A percentile compares a stretch with the other conserved stretches of the same genome.
phyloP scores from a whole-genome alignment of 2,113 vertebrate genomes.

The Philantomba maxwellii region DNA sequence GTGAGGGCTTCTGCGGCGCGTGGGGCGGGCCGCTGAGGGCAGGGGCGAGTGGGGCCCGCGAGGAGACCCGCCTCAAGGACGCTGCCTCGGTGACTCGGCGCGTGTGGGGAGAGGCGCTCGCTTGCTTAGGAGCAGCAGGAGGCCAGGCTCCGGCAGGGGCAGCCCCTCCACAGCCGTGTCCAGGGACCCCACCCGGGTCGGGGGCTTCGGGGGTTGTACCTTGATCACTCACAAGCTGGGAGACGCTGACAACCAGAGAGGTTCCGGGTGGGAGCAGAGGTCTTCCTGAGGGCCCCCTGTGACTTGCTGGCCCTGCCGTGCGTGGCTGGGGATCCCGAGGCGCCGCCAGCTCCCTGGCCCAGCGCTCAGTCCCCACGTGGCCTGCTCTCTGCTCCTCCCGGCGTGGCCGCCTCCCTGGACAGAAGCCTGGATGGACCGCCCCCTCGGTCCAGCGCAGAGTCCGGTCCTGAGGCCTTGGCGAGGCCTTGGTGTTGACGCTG shows the following conservation, averaged over 20 bases:
- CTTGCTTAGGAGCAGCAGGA: neutral
- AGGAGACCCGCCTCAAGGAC: neutral
- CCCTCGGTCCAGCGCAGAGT: neutral
- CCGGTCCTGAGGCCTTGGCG: neutral
- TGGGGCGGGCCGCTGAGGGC: accelerated
- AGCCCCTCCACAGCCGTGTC: neutral
- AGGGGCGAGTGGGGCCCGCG: neutral
- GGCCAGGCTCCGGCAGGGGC: neutral
- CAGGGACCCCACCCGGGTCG: neutral
- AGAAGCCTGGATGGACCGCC: neutral
- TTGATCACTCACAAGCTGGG: neutral
- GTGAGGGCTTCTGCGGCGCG: neutral
- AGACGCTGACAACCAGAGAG: neutral
- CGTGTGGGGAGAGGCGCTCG: neutral
- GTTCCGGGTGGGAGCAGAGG: neutral
- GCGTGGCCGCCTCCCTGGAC: neutral
- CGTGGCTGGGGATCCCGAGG: accelerated
- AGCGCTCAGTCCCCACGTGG: neutral
- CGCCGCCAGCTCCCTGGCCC: neutral
- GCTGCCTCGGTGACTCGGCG: neutral
- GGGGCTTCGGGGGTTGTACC: neutral
- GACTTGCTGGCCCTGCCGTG: accelerated
- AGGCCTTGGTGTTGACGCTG: too few species aligned
- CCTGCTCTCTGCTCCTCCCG: neutral
- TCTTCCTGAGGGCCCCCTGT: neutral